Conservation (phyloP, 2,113 vertebrate species). For the Podocnemis expansa region DNA sequence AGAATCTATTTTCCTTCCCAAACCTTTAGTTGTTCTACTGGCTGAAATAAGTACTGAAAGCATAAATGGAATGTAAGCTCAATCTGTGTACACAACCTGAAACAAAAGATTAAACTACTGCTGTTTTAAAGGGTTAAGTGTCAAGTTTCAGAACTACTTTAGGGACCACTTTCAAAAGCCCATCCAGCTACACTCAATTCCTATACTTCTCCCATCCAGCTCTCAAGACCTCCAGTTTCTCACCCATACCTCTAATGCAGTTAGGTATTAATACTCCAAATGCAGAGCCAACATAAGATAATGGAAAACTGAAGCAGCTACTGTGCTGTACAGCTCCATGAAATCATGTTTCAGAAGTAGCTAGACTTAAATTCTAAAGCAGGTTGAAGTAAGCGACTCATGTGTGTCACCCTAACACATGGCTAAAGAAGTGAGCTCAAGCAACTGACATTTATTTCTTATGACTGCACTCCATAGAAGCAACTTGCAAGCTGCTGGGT, state of each 20-base stretch:
- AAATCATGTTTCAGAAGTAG: too few species aligned
- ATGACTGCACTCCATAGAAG: too few species aligned
- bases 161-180: neutral
- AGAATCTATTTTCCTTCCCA: neutral
- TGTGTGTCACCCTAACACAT: too few species aligned
- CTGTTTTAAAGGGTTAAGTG: neutral
- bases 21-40: neutral
- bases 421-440: too few species aligned
- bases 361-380: too few species aligned
- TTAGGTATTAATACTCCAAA: accelerated
- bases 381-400: neutral
- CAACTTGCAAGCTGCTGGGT: neutral
- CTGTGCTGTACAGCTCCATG: neutral
- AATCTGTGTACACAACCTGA: neutral
- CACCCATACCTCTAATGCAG: neutral
- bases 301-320: too few species aligned
- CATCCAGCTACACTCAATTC: too few species aligned
- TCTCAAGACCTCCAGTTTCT: neutral
- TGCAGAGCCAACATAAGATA: too few species aligned
- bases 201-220: neutral
- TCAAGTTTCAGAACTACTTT: neutral
- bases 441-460: too few species aligned
- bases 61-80: neutral
- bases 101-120: neutral
- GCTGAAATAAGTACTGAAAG: neutral